Conservation (phyloP, 2,797 vertebrate species). For the Tenualosa ilisha region DNA sequence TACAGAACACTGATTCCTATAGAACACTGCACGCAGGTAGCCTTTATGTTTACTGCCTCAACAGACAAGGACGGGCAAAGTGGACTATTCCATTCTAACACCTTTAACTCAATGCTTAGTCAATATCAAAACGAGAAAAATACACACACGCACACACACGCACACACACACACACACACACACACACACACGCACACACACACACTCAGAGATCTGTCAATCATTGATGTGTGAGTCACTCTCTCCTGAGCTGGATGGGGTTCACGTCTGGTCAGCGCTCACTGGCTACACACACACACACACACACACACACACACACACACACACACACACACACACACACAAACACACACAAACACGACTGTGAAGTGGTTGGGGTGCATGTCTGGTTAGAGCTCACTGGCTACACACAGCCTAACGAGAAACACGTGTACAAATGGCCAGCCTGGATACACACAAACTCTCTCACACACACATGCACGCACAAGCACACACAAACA, state of each 20-base stretch:
- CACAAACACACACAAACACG: not conserved
- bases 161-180: not conserved
- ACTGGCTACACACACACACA: not conserved
- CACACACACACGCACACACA: slow-evolving; percentile 4
- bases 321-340: no score
- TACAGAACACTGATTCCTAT: no score
- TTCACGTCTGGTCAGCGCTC: not conserved
- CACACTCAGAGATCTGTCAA: not conserved
- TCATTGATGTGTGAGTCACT: not conserved
- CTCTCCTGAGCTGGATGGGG: not conserved
- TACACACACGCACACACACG: not conserved
- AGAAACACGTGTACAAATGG: not conserved
- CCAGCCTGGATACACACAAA: not conserved
- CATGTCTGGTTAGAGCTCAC: not conserved
- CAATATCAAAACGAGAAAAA: no score
- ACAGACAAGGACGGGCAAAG: no score
- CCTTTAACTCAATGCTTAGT: no score
- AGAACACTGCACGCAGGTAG: no score
- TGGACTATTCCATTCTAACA: no score
- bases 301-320: no score
- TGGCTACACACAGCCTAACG: not conserved
- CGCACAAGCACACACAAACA: not conserved
- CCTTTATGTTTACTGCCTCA: no score
- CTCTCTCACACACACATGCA: not conserved
- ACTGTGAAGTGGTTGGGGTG: not conserved